Base-by-base conservation (phyloP, 2,888 invertebrate genomes). In the Eupithecia insigniata region DNA sequence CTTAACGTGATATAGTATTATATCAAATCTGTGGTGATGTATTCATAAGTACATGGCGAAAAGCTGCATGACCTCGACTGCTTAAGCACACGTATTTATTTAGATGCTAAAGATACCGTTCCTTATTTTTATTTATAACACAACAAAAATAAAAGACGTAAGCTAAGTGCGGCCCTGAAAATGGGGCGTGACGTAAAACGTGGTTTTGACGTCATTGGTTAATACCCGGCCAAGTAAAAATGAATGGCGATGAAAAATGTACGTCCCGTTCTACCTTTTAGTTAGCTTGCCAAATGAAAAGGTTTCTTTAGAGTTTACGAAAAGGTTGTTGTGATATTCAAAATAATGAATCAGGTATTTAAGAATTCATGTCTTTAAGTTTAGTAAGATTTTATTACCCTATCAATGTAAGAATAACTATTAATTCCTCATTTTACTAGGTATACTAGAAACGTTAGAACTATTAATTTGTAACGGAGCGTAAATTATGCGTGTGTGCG, bases 181-280 rank as follows among this genome's bases (percentile, higher is more conserved):
- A 89, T 82, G 82, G 86, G 90, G 90, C 88, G 90, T 93, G 93
- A 93, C 93, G 93, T 92, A 90, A 88, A 74, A 89, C 81, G 82
- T 75, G 70, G 76, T 82, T 80, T 67, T 80, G 84, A 92, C 93
- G 93, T 92, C 93, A 93, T 89, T 89, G 86, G 87, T 78, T 80
- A 85, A 76, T 81, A 87, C 70, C 83, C 87, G 78, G 65, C 75
- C 73, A 83, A 86, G 82, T 86, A 46, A 76, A 82, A 82, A 79
- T 75, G 82, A 65, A 67, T 69, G 22, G 74, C 69, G 69, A 39
- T 64, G 30, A 75, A 78, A 76, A 79, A 77, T 72, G 65, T 82
- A 81, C 90, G 89, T 89, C 92, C 81, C 91, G 71, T 89, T 90
- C 73, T 73, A 88, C 83, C 72, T 69, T 66, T 14, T 46, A 16